These are phyloP conservation scores for Pseudotriccus pelzelni DNA, from an alignment of 2,797 vertebrate genomes.

Conservation along the genomic window DNA sequence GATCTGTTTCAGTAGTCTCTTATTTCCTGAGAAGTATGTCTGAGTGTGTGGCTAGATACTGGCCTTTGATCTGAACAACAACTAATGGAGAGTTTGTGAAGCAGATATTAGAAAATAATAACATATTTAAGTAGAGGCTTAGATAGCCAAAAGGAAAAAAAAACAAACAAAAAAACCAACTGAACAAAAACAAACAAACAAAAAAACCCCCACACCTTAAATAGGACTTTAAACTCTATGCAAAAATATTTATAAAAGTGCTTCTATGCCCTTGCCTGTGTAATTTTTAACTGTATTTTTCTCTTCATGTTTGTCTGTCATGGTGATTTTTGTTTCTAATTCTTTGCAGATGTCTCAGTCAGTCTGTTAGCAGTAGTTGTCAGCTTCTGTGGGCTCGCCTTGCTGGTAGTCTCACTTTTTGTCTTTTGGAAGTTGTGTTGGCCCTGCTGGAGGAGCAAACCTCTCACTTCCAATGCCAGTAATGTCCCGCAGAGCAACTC, in stretches of 20 bases:
- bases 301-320: neutral
- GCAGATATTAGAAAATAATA: neutral
- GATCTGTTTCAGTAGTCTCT: neutral
- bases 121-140: neutral
- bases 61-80: neutral
- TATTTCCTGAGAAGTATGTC: neutral
- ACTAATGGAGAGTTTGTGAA: neutral
- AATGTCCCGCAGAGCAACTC: slow-evolving; percentile 80
- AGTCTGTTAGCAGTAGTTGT: slow-evolving; percentile 96
- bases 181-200: neutral
- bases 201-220: neutral
- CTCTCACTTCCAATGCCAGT: slow-evolving; percentile 76
- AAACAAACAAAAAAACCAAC: too few relatives aligned
- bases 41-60: neutral
- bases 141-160: neutral
- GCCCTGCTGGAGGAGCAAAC: slow-evolving; percentile 96
- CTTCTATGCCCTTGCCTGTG: neutral
- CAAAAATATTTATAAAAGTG: neutral
- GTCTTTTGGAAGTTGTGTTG: slow-evolving; percentile 99
- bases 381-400: slow-evolving; percentile 97
- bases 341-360: slow-evolving; percentile 92
- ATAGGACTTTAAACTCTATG: neutral
- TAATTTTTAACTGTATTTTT: neutral
- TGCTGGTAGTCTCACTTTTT: slow-evolving; percentile 97
- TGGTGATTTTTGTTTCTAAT: slow-evolving; percentile 48